phyloP scores from a whole-genome alignment of 2,888 invertebrate species.

The Papilio elwesi region DNA sequence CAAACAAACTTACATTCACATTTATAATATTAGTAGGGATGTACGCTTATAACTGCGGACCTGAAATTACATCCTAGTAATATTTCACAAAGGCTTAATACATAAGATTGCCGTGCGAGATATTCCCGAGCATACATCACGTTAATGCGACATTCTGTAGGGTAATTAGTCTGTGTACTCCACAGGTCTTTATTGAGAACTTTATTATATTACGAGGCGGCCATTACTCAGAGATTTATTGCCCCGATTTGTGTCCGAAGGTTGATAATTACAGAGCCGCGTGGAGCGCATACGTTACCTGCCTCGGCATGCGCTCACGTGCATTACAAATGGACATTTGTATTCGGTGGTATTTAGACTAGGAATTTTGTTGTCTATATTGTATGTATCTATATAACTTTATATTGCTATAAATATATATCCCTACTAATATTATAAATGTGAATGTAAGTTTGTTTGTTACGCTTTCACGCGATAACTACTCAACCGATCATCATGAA shows the following conservation, averaged over 20 bases:
- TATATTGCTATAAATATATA: background rate
- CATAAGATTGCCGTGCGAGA: background rate
- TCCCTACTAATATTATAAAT: too few species aligned
- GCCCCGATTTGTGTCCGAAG: conserved; percentile 53
- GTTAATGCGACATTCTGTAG: conserved; percentile 30
- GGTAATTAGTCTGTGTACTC: conserved; percentile 39
- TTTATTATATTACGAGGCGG: conserved; percentile 52
- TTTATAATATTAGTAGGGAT: too few species aligned
- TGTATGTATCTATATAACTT: background rate
- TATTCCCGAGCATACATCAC: conserved; percentile 17
- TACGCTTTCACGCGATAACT: too few species aligned
- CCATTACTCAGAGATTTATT: conserved; percentile 53
- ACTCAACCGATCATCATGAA: too few species aligned
- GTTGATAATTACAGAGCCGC: conserved; percentile 51
- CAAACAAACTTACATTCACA: too few species aligned
- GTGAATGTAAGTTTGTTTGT: too few species aligned
- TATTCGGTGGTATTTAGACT: conserved; percentile 7
- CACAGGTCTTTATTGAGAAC: conserved; percentile 50
- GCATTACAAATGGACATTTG: background rate
- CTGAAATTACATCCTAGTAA: conserved; percentile 16
- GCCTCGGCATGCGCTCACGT: conserved; percentile 29
- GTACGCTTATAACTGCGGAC: conserved; percentile 4
- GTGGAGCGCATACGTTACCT: conserved; percentile 37
- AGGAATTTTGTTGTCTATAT: too few species aligned
- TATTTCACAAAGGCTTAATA: conserved; percentile 19